phyloP scores from a whole-genome alignment of 2,113 vertebrate genomes.

The Coreoperca whiteheadi region DNA sequence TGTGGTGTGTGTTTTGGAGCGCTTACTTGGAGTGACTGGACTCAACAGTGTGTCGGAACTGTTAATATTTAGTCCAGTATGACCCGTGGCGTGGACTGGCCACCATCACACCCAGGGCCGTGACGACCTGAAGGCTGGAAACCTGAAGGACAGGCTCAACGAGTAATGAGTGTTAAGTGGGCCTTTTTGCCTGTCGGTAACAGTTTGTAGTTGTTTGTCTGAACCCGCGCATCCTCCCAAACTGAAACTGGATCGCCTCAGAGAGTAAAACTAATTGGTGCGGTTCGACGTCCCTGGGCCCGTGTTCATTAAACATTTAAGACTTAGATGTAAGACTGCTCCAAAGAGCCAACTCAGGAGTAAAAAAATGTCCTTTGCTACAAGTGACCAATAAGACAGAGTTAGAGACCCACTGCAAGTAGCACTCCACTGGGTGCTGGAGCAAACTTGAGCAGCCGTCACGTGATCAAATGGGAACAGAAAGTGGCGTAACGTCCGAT shows the following conservation, averaged over 20 bases:
- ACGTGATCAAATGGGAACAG: background rate
- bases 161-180: constrained; percentile 1
- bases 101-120: background rate
- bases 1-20: background rate
- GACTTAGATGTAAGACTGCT: background rate
- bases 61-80: background rate
- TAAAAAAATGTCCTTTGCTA: background rate
- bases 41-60: background rate
- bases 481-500: background rate
- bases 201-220: background rate
- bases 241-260: background rate
- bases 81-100: background rate
- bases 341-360: background rate
- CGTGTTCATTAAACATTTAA: background rate
- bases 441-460: background rate
- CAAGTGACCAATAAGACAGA: background rate
- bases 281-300: background rate
- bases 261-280: no score
- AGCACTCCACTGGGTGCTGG: no score
- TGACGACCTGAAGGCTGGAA: background rate
- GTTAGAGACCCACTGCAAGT: background rate
- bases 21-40: background rate
- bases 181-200: background rate
- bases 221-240: background rate
- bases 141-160: background rate